Evolutionary conservation across 2,797 vertebrate genomes (phyloP), one percentile per base, ranked within the genome.

Genomic region (Hydrolagus colliei): DNA sequence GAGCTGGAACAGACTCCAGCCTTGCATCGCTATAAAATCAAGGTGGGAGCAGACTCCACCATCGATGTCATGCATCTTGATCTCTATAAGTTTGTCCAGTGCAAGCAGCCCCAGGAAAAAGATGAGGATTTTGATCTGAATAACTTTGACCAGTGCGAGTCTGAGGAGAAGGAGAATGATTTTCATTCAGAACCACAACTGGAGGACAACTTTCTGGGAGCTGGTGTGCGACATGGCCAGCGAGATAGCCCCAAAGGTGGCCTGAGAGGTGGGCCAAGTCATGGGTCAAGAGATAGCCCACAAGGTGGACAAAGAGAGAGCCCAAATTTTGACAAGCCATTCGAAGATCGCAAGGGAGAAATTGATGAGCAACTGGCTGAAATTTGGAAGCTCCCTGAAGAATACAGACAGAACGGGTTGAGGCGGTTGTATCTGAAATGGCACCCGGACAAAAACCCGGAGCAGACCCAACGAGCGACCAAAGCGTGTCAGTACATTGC

Each of bases 371-470:
- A 88, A 86, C 87, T 96, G 86, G 76, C n/a, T 71, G 89, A 93
- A 85, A 92, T 95, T 77, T 94, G 92, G 93, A 87, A 18, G n/a
- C 90, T 96, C 86, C 88, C 90, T 1, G 4, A 67, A 18, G 91
- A 90, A 8, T 92, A 95, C 75, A 91, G 87, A 86, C 0, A 20
- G 0, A 95, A 93, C 88, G 93, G 92, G 14, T 89, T 95, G 77
- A 92, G 88, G 87, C 92, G 95, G 22, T 88, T 95, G 35, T 95
- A 92, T 87, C 90, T 95, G 0, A 91, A 80, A 84, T 95, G 94
- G 91, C 95, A 95, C 86, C 94, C 95, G 82, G 94, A 95, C 90
- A 96, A 95, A 89, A 95, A 96, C 86, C 87, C 13, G 1, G 91
- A 91, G 52, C 89, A 89, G 3, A 0, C 86, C 10, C 1, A 12